phyloP scores from a whole-genome alignment of 2,113 vertebrate species.

The Bubalus kerabau region DNA sequence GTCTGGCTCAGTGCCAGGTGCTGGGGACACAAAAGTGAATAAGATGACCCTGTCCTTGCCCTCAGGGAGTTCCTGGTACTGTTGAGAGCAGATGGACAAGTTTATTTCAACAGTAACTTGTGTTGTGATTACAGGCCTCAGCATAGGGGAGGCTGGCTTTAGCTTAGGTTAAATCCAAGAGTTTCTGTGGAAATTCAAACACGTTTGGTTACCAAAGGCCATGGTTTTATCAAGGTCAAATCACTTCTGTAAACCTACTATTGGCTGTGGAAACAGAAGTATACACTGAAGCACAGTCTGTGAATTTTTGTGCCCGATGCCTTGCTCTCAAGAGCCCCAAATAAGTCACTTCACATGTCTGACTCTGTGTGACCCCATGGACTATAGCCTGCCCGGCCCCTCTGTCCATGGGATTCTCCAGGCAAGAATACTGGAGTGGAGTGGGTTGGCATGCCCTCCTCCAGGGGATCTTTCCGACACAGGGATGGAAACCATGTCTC shows the following conservation, averaged over 20 bases:
- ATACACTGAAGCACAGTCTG: background rate
- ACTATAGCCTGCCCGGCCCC: background rate
- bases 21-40: background rate
- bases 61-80: background rate
- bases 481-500: background rate
- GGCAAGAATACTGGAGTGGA: background rate
- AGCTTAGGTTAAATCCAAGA: background rate
- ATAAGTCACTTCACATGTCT: background rate
- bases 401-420: background rate
- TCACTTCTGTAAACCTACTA: background rate
- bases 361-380: too few species aligned
- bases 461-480: background rate
- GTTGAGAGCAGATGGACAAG: background rate
- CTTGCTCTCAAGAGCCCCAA: conserved; percentile 6
- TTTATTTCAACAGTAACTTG: background rate
- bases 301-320: conserved; percentile 20
- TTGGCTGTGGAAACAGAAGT: background rate
- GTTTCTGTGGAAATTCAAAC: conserved; percentile 18
- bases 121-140: background rate
- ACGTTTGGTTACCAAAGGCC: background rate
- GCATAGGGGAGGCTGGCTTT: background rate
- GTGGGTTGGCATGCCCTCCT: background rate
- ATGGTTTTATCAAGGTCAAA: conserved; percentile 5
- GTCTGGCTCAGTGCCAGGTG: background rate
- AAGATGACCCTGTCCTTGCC: background rate